Evolutionary conservation across 2,797 vertebrate genomes (phyloP).

Genomic region (Tamandua tetradactyla): DNA sequence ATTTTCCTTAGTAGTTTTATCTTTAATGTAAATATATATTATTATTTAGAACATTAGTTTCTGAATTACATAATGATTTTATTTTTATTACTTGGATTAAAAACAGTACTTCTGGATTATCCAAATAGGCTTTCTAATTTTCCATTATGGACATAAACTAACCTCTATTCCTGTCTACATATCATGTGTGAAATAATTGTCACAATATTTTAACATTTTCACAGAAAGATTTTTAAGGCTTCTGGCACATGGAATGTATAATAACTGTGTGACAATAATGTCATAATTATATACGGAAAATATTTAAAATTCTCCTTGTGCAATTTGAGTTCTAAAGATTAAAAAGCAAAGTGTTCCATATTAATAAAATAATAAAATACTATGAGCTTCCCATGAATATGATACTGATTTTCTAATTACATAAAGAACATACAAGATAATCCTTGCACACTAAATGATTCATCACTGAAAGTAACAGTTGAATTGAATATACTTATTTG

Average conservation of each 20-base stretch:
- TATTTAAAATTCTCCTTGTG: constrained; percentile 71
- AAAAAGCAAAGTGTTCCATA: constrained; percentile 66
- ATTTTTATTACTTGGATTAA: constrained; percentile 69
- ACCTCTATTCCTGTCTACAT: constrained; percentile 59
- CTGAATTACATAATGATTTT: constrained; percentile 63
- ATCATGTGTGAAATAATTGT: constrained; percentile 72
- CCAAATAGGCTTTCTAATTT: constrained; percentile 74
- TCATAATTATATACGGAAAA: constrained; percentile 77
- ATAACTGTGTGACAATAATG: constrained; percentile 70
- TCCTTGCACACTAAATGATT: constrained; percentile 51
- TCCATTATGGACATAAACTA: constrained; percentile 64
- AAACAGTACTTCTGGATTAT: constrained; percentile 74
- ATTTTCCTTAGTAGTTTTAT: constrained; percentile 59
- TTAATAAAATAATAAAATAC: constrained; percentile 75
- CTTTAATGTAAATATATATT: constrained; percentile 68
- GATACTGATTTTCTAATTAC: constrained; percentile 62
- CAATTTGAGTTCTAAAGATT: constrained; percentile 73
- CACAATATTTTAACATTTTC: constrained; percentile 66
- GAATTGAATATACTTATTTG: constrained; percentile 56
- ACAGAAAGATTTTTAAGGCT: constrained; percentile 73
- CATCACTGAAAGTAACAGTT: constrained; percentile 65
- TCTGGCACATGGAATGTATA: constrained; percentile 71
- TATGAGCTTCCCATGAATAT: constrained; percentile 73
- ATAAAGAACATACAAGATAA: constrained; percentile 65
- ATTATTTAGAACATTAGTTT: constrained; percentile 79